Conservation (phyloP, 2,113 vertebrate species). For the Microcebus lehilahytsara region DNA sequence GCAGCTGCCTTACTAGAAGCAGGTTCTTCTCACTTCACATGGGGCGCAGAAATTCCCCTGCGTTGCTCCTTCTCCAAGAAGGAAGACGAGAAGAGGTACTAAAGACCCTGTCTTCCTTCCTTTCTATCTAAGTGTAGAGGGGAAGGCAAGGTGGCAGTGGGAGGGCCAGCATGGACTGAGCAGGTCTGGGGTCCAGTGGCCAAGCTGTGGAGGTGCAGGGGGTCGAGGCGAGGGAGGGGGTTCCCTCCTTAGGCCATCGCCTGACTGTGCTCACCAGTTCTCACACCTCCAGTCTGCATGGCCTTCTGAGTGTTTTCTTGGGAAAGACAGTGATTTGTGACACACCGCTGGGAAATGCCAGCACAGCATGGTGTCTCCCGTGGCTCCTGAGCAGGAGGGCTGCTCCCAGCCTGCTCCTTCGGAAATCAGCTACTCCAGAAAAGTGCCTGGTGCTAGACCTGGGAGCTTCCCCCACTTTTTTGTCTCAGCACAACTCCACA, state of each 20-base stretch:
- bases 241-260: background rate
- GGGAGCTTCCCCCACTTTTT: background rate
- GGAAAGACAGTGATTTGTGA: background rate
- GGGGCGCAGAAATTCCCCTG: background rate
- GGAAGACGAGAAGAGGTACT: background rate
- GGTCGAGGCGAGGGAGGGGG: rapidly evolving
- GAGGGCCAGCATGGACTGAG: background rate
- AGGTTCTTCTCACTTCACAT: background rate
- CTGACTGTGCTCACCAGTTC: background rate
- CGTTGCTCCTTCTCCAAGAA: background rate
- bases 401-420: background rate
- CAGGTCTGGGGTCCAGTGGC: background rate
- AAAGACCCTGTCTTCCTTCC: background rate
- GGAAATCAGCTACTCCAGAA: background rate
- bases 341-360: background rate
- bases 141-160: background rate
- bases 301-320: background rate
- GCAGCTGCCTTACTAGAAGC: no score
- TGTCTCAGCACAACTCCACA: background rate
- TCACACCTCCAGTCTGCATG: background rate
- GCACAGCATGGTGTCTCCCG: background rate
- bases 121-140: background rate
- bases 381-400: background rate
- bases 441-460: background rate
- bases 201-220: no score